Conservation (phyloP, 1,140 invertebrate genomes). For the Neotoxoptera formosana region DNA sequence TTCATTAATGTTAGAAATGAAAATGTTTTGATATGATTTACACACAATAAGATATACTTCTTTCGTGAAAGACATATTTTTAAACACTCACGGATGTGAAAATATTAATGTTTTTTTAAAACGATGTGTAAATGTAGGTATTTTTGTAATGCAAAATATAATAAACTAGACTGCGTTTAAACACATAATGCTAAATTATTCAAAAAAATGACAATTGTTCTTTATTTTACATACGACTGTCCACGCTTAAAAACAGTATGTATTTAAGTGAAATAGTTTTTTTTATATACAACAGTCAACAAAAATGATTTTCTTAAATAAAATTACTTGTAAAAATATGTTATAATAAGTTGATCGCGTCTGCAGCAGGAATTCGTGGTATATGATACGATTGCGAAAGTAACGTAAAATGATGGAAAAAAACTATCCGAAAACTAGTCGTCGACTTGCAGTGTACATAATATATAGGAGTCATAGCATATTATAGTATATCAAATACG, state of each 20-base stretch:
- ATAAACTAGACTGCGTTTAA: neutral
- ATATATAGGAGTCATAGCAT: too few species aligned
- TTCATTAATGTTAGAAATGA: neutral
- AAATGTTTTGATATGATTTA: neutral
- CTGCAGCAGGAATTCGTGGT: neutral
- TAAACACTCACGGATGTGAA: neutral
- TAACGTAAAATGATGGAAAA: neutral
- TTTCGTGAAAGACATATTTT: conserved; percentile 1
- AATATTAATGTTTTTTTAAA: neutral
- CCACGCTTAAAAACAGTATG: neutral
- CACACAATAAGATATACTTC: conserved; percentile 2
- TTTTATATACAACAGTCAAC: neutral
- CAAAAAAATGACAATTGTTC: neutral
- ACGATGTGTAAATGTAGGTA: neutral
- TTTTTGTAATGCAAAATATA: neutral
- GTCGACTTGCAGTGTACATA: neutral
- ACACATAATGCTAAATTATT: neutral
- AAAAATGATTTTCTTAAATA: neutral
- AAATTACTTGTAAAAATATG: neutral
- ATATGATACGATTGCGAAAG: neutral
- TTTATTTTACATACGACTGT: neutral
- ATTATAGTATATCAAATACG: neutral
- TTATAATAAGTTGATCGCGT: neutral
- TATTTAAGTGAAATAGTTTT: neutral
- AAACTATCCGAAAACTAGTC: neutral